phyloP scores from a whole-genome alignment of 2,797 vertebrate genomes.

The Melanotaenia trifasciata region DNA sequence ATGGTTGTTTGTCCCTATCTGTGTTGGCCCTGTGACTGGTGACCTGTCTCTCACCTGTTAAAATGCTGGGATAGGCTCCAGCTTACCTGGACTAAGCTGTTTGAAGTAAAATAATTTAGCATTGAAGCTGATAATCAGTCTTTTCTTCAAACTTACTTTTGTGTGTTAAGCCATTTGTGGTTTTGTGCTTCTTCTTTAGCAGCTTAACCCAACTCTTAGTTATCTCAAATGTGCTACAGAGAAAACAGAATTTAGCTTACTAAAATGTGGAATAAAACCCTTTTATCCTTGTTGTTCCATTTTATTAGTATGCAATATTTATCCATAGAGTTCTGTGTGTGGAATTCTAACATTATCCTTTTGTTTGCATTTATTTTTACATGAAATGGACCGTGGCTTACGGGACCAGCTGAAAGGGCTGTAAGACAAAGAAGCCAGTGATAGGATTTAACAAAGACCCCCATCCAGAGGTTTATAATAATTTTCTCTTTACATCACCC shows the following conservation, averaged over 20 bases:
- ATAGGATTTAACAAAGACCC: slow-evolving; percentile 34
- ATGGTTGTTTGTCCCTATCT: too few relatives aligned
- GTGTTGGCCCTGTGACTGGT: too few relatives aligned
- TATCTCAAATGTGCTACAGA: slow-evolving; percentile 17
- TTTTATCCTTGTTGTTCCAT: slow-evolving; percentile 22
- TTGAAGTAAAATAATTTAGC: slow-evolving; percentile 39
- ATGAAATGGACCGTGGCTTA: slow-evolving; percentile 10
- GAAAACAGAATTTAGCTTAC: slow-evolving; percentile 22
- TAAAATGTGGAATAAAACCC: slow-evolving; percentile 18
- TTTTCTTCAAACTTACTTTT: slow-evolving; percentile 19
- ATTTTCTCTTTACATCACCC: slow-evolving; percentile 31
- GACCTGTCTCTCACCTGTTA: too few relatives aligned
- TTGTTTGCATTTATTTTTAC: background rate
- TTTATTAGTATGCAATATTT: background rate
- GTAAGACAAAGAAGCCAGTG: slow-evolving; percentile 19
- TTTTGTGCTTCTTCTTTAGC: background rate
- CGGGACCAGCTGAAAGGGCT: slow-evolving; percentile 5
- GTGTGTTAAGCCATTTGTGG: background rate
- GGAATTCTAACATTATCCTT: slow-evolving; percentile 20
- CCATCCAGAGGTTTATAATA: slow-evolving; percentile 33
- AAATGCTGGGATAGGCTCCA: too few relatives aligned
- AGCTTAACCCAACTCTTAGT: slow-evolving; percentile 9
- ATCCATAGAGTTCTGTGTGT: background rate
- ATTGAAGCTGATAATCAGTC: slow-evolving; percentile 43
- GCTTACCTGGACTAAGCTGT: slow-evolving; percentile 22